Percentiles rank a stretch among this genome's conserved stretches.
Conservation (phyloP, 2,113 vertebrate species). For the Cariama cristata region DNA sequence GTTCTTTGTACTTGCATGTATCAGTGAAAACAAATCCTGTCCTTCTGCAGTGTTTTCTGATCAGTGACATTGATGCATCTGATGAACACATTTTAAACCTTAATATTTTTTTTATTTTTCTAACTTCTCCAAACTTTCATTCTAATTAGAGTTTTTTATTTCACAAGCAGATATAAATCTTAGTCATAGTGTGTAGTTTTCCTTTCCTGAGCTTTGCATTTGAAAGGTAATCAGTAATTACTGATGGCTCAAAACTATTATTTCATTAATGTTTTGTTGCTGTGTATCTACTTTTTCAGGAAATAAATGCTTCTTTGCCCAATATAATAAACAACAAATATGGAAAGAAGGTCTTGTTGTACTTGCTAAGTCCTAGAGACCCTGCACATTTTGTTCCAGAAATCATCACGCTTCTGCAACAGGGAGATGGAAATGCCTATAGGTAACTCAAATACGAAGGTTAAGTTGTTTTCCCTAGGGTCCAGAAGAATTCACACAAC, state of each 20-base stretch:
- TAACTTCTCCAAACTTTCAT: not conserved
- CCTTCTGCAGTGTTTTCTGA: not conserved
- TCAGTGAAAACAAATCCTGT: not conserved
- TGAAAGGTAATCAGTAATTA: not conserved
- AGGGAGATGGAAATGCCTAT: conserved; percentile 88
- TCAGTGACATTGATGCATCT: not conserved
- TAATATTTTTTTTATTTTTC: not conserved
- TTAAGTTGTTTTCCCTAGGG: not conserved
- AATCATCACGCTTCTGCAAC: conserved; percentile 86
- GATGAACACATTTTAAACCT: not conserved
- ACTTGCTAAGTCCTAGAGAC: conserved; percentile 90
- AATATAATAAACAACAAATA: conserved; percentile 89
- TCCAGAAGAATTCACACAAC: not conserved
- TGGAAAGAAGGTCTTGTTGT: conserved; percentile 90
- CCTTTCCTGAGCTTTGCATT: not conserved
- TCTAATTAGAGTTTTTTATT: not conserved
- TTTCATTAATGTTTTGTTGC: not conserved
- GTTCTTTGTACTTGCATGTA: not conserved
- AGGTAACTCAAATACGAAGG: conserved; percentile 76
- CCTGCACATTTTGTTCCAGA: conserved; percentile 89
- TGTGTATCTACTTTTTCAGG: conserved; percentile 73
- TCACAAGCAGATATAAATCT: not conserved
- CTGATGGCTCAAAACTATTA: not conserved
- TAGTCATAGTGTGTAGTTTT: not conserved
- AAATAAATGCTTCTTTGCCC: conserved; percentile 84